Base-by-base conservation (phyloP, 2,113 vertebrate genomes). In the Lampris incognitus region DNA sequence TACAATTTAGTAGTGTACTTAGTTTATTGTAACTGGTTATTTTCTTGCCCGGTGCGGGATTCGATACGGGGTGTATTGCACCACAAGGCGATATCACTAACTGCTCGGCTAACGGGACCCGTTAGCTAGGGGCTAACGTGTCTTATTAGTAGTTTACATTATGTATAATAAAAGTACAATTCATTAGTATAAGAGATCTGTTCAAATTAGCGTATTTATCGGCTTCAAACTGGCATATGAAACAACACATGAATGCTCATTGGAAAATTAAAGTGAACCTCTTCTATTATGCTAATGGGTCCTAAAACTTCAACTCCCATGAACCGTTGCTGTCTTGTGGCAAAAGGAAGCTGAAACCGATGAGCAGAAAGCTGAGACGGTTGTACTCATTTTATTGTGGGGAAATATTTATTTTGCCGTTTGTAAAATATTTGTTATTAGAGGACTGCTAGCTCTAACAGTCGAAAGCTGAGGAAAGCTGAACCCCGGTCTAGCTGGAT, bases 321-420 rank as follows among this genome's bases (percentile, higher is more conserved):
- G 77, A 90, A 54, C 10, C 90, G 42, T 44, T 49, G 48, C 41
- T 58, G 84, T 83, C 73, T 82, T 76, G 89, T 90, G 85, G 83
- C 85, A 73, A 81, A 86, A 81, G 79, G 79, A 87, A 87, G 90
- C 89, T 70, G 8, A 86, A 87, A 78, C 58, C 82, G 82, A 82
- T 77, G 64, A 85, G 24, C 24, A 77, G 79, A 83, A 57, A 38
- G 63, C 84, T 89, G 90, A 89, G 84, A 88, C 91, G 82, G 61
- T 70, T 87, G 86, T 87, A 89, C 66, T 90, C 90, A 92, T 90
- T 85, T 85, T 87, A 83, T 90, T 76, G 79, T 74, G 57, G 77
- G 37, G 69, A 56, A 49, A 6, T 38, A 24, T 44, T 36, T 2
- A n/a, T 65, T 81, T 58, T 9, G 72, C 51, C 10, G 5, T 56